Conservation (phyloP, 2,888 invertebrate species). For the Campopleginae sp. region DNA sequence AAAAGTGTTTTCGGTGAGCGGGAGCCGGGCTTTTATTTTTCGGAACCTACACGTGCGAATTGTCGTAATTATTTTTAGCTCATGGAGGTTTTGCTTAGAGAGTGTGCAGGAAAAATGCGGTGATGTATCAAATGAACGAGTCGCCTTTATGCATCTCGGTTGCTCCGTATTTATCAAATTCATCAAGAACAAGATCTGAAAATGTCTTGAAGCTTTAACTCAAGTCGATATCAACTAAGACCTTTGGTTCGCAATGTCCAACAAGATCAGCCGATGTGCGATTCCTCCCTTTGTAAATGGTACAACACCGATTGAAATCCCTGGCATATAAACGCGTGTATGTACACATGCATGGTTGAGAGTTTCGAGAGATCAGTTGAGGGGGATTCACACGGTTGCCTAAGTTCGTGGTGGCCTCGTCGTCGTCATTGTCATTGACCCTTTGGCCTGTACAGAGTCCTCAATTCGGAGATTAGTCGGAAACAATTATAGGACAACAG, state of each 20-base stretch:
- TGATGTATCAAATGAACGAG: neutral
- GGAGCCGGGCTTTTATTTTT: neutral
- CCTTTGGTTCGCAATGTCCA: constrained; percentile 14
- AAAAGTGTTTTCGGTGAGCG: neutral
- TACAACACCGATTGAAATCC: constrained; percentile 33
- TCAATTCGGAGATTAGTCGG: constrained; percentile 56
- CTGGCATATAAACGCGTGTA: neutral
- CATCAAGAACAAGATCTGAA: neutral
- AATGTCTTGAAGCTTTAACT: constrained; percentile 6
- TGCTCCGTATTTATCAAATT: neutral
- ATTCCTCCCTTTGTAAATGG: constrained; percentile 17
- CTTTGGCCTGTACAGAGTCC: constrained; percentile 41
- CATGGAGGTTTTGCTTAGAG: neutral
- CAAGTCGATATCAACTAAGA: constrained; percentile 1
- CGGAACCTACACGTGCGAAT: neutral
- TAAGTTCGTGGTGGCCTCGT: constrained; percentile 22
- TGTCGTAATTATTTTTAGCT: neutral
- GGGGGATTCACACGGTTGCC: constrained; percentile 29
- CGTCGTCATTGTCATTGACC: constrained; percentile 55
- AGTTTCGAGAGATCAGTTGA: constrained; percentile 15
- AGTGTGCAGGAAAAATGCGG: neutral
- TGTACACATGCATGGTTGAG: constrained; percentile 1
- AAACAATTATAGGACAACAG: constrained; percentile 54
- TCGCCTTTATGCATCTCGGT: neutral
- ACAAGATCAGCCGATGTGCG: constrained; percentile 37